A percentile compares a stretch with the other conserved stretches of the same genome.
These are phyloP conservation scores for Drosophila glabriapex DNA, from an alignment of 2,888 invertebrate species.

Conservation along the genomic window DNA sequence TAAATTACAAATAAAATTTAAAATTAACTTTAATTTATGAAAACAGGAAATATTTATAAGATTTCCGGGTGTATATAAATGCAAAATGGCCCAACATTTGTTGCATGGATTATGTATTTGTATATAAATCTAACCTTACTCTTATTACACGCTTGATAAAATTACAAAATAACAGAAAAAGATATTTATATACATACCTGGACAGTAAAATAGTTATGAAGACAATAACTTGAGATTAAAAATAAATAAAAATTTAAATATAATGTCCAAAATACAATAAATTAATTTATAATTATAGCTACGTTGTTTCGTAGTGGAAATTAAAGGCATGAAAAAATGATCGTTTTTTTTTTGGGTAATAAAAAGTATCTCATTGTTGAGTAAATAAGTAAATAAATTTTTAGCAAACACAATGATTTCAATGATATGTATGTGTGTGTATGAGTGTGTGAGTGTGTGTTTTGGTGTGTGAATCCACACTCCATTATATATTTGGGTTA, in stretches of 20 bases:
- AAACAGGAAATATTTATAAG: background rate
- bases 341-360: no score
- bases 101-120: background rate
- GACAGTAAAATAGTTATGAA: background rate
- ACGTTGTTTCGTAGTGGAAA: no score
- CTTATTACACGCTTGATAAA: background rate
- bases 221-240: background rate
- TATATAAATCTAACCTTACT: background rate
- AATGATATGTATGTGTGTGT: slow-evolving; percentile 1
- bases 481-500: slow-evolving; percentile 58
- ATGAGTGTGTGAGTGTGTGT: background rate
- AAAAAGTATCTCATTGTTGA: background rate
- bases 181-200: background rate
- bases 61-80: background rate
- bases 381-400: background rate
- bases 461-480: slow-evolving; percentile 7
- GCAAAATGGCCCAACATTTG: background rate
- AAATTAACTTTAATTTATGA: no score
- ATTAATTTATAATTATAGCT: background rate
- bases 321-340: no score
- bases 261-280: background rate
- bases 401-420: slow-evolving; percentile 32
- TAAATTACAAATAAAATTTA: no score
- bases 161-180: background rate
- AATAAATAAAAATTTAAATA: background rate